Percentiles rank a stretch among this genome's conserved stretches.
Evolutionary conservation across 2,113 vertebrate species (phyloP).

Genomic region (Panthera uncia): DNA sequence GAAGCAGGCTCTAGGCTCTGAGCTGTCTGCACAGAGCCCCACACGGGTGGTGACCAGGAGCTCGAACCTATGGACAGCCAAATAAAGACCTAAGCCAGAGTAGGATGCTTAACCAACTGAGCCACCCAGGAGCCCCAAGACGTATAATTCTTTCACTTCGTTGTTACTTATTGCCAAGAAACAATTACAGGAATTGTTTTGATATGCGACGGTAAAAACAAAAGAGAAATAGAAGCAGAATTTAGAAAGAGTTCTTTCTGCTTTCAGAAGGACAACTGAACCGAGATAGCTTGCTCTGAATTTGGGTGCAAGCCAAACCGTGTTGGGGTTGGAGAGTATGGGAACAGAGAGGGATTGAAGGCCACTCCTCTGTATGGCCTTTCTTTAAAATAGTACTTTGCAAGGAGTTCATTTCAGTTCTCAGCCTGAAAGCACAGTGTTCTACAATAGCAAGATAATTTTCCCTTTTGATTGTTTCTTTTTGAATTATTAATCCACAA

Average conservation of each 20-base stretch:
- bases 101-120: too few species aligned
- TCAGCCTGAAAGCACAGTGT: neutral
- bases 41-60: too few species aligned
- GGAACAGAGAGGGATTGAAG: neutral
- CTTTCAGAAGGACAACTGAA: neutral
- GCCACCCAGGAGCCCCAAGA: too few species aligned
- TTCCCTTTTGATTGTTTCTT: neutral
- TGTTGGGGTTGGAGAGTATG: neutral
- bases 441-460: neutral
- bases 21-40: too few species aligned
- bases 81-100: too few species aligned
- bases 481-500: neutral
- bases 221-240: neutral
- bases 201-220: neutral
- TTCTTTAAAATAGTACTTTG: neutral
- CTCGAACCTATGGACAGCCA: too few species aligned
- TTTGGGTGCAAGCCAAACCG: neutral
- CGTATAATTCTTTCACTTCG: neutral
- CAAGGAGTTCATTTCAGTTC: neutral
- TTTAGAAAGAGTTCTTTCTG: neutral
- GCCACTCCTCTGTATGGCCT: accelerated
- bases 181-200: neutral
- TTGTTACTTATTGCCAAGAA: neutral
- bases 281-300: neutral
- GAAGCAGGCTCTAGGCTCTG: too few species aligned